Base-by-base conservation (phyloP, 2,113 vertebrate genomes). In the Laterallus jamaicensis region DNA sequence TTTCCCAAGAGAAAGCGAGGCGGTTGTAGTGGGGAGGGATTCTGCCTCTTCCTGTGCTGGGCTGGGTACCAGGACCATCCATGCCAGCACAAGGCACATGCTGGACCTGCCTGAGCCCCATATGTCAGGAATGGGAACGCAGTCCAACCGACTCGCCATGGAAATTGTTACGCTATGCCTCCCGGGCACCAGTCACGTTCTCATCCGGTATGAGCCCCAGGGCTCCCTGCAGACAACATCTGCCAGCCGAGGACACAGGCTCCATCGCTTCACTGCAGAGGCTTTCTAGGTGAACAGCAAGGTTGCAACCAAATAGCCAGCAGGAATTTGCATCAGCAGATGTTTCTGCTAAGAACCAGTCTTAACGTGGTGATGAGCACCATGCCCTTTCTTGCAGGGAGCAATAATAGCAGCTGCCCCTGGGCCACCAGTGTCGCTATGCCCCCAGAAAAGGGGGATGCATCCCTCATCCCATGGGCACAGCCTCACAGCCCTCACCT, bases 191-290 rank as follows among this genome's bases (percentile, higher is more conserved):
- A 28, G 9, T 31, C 59, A 9, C 17, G 18, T 5, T 5, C 28
- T 29, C 31, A n/a, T 24, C 70, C 1, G 0, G 28, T 40, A 67
- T 0, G 0, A 70, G 25, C 35, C 39, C 11, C 52, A 12, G 47
- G 35, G 49, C 32, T 78, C 86, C 64, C 55, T 20, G 40, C 40
- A 47, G 89, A 47, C 15, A 60, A 16, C 49, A 54, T 55, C 50
- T 77, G 64, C 85, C 64, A 63, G 76, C 56, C 82, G 59, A 95
- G 92, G 90, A 74, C 62, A 44, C 29, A 2, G 37, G 19, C n/a
- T 76, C 28, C 10, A 7, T 5, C n/a, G 16, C 54, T 69, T 75
- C 81, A 6, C 1, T 26, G 32, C 68, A 42, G 59, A 63, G 32
- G 80, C 44, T 19, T 70, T 50, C 15, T 1, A 47, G 82, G 29